phyloP scores from a whole-genome alignment of 2,888 invertebrate species.

The Drosophila antonietae region DNA sequence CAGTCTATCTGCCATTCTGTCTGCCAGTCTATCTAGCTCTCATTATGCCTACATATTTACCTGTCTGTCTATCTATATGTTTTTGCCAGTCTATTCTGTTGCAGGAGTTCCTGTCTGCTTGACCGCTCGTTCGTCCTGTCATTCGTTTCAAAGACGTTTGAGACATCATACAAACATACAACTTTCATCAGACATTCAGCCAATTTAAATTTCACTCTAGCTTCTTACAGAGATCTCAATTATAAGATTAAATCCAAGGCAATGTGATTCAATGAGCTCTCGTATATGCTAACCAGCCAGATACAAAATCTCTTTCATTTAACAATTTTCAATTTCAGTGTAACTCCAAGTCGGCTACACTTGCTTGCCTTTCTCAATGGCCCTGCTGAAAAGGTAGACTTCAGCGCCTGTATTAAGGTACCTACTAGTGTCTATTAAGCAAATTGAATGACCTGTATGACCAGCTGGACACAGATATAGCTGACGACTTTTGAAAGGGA shows the following conservation, averaged over 20 bases:
- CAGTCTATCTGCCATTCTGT: background rate
- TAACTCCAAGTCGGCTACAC: background rate
- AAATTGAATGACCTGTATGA: slow-evolving; percentile 45
- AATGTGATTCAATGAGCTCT: background rate
- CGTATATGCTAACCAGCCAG: background rate
- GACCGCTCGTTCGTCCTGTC: background rate
- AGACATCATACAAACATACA: no score
- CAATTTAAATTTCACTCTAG: background rate
- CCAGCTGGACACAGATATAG: slow-evolving; percentile 25
- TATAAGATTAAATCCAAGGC: background rate
- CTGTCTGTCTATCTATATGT: background rate
- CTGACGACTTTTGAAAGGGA: slow-evolving; percentile 19
- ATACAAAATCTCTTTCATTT: background rate
- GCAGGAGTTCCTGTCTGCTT: background rate
- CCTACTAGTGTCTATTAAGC: slow-evolving; percentile 38
- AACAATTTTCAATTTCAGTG: background rate
- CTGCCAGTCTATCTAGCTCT: background rate
- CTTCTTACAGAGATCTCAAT: no score
- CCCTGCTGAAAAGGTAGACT: slow-evolving; percentile 37
- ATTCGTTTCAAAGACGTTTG: background rate
- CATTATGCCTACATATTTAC: background rate
- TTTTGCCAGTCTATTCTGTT: background rate
- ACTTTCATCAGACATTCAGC: no score
- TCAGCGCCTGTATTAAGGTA: slow-evolving; percentile 21
- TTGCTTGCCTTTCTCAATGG: slow-evolving; percentile 3